Conservation (phyloP, 2,888 invertebrate species). For the Cremastinae sp. region DNA sequence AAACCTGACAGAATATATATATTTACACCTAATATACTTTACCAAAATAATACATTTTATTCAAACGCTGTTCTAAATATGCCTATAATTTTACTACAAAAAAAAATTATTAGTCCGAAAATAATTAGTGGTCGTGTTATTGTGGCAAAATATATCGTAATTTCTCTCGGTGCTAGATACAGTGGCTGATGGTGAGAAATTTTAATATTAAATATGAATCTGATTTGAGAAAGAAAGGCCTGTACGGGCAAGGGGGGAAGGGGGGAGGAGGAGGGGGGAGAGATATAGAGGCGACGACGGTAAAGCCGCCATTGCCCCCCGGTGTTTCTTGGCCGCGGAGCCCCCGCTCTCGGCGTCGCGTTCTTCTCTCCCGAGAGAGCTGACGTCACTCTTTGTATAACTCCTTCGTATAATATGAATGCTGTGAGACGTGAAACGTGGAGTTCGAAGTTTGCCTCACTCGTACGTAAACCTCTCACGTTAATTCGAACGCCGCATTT, state of each 20-base stretch:
- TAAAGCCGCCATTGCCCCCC: slow-evolving; percentile 53
- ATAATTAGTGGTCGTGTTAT: not conserved
- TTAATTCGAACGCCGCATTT: slow-evolving; percentile 5
- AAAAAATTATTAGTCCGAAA: no score
- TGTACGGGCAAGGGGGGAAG: slow-evolving; percentile 29
- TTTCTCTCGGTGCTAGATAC: not conserved
- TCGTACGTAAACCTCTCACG: slow-evolving; percentile 20
- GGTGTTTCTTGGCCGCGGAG: slow-evolving; percentile 26
- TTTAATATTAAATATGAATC: not conserved
- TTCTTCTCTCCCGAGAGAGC: slow-evolving; percentile 50
- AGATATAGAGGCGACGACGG: slow-evolving; percentile 63
- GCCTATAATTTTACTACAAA: not conserved
- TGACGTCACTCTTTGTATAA: slow-evolving; percentile 60
- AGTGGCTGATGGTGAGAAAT: slow-evolving; percentile 9
- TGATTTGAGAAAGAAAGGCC: slow-evolving; percentile 11
- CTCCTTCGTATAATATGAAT: slow-evolving; percentile 43
- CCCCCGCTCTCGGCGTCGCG: slow-evolving; percentile 43
- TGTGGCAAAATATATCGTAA: not conserved
- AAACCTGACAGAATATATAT: no score
- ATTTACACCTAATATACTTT: no score
- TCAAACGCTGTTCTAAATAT: not conserved
- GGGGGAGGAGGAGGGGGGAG: no score
- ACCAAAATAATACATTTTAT: not conserved
- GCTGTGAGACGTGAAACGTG: slow-evolving; percentile 37
- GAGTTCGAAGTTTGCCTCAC: slow-evolving; percentile 44